A percentile compares a stretch with the other conserved stretches of the same genome.
phyloP scores from a whole-genome alignment of 2,888 invertebrate genomes.

The Synergus laeviventris region DNA sequence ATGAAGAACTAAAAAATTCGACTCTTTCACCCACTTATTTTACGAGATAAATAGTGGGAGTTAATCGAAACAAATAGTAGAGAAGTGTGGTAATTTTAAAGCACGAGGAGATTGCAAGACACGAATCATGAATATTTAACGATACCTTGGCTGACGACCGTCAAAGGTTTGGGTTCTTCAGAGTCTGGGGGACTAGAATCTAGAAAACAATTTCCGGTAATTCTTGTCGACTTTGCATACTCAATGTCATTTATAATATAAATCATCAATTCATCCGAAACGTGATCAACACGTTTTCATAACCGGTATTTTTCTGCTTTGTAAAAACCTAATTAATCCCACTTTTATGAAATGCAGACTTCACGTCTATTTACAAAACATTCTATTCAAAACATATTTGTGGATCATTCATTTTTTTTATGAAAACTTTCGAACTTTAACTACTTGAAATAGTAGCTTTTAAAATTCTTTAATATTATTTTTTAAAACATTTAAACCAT shows the following conservation, averaged over 20 bases:
- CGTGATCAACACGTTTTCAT: not conserved
- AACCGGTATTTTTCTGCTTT: not conserved
- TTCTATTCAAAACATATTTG: not conserved
- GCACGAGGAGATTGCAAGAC: slow-evolving; percentile 15
- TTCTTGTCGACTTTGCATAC: slow-evolving; percentile 13
- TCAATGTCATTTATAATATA: slow-evolving; percentile 2
- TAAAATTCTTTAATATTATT: too few species aligned
- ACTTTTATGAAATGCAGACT: not conserved
- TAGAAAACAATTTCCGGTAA: slow-evolving; percentile 21
- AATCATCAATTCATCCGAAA: not conserved
- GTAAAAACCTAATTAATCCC: not conserved
- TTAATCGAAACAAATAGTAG: slow-evolving; percentile 38
- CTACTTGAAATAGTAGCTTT: too few species aligned
- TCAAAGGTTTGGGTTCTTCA: slow-evolving; percentile 17
- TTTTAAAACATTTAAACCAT: too few species aligned
- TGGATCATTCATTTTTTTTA: too few species aligned
- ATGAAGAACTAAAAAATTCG: not conserved
- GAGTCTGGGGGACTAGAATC: not conserved
- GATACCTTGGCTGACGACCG: slow-evolving; percentile 7
- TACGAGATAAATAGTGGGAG: slow-evolving; percentile 17
- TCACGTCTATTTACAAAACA: not conserved
- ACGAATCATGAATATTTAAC: slow-evolving; percentile 35
- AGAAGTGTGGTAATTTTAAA: slow-evolving; percentile 39
- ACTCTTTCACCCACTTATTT: slow-evolving; percentile 25
- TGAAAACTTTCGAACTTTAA: too few species aligned